Base-by-base conservation (phyloP, 2,113 vertebrate genomes). In the Dasypus novemcinctus region DNA sequence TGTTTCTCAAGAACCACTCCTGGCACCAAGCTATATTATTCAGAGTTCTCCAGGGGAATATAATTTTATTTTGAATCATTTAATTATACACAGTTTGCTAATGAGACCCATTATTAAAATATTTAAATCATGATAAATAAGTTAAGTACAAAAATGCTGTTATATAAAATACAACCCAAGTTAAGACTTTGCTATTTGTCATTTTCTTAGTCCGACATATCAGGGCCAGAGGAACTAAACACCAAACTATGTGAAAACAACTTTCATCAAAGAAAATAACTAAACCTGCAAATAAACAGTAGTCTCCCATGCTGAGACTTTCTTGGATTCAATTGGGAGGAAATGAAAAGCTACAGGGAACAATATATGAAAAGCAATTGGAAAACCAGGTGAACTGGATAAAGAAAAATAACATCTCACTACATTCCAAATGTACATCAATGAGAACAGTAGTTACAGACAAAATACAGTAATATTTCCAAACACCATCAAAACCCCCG, bases 281-380 rank as follows among this genome's bases (percentile, higher is more conserved):
- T 96, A 64, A 98, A 91, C 43, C 83, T 95, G 81, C 72, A 97
- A 93, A 97, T 71, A 95, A 88, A 43, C 71, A 94, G 23, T 61
- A 23, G 29, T 61, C 36, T 89, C 82, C 74, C 78, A 84, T 49
- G 92, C 88, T 88, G 95, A 96, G 90, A 95, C 81, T 49, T 90
- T 86, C 68, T 95, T 15, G 4, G 23, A 63, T 95, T 96, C 80
- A 81, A 96, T 38, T 75, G 72, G 71, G 52, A 15, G 27, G 36
- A 95, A 97, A 95, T 96, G 83, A 83, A 97, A 97, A 96, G 54
- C 93, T 75, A 90, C 31, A 79, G 93, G 91, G 79, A 89, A 84
- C 36, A 68, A 59, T 74, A 95, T 91, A 71, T 71, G 57, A 94
- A 96, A 97, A 95, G 82, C 90, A 96, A 96, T 91, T 91, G 57